A percentile compares a stretch with the other conserved stretches of the same genome.
phyloP scores from a whole-genome alignment of 2,888 invertebrate genomes.

The Pachycephus smyrnensis region DNA sequence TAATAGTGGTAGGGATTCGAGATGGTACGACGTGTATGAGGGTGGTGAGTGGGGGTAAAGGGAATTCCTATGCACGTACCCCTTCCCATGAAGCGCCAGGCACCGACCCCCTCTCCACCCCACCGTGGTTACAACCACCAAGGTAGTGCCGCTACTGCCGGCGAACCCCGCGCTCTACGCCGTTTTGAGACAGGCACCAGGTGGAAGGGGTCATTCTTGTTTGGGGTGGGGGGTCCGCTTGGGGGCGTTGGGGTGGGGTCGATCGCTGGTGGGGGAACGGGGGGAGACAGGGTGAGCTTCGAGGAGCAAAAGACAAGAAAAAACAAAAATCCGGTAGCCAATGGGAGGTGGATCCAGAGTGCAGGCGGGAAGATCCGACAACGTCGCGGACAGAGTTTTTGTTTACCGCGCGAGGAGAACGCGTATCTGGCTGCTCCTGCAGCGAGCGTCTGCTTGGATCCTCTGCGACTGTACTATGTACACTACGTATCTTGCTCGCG shows the following conservation, averaged over 20 bases:
- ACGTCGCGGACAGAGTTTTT: slow-evolving; percentile 62
- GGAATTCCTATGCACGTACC: slow-evolving; percentile 55
- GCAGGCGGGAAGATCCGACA: slow-evolving; percentile 62
- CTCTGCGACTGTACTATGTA: too few species aligned
- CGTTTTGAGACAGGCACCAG: slow-evolving; percentile 43
- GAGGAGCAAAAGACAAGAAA: slow-evolving; percentile 31
- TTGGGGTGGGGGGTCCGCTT: neutral
- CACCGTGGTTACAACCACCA: neutral
- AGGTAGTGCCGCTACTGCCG: neutral
- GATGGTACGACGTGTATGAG: slow-evolving; percentile 9
- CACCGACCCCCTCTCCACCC: slow-evolving; percentile 8
- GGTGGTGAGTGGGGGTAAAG: slow-evolving; percentile 29
- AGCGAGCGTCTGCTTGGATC: neutral
- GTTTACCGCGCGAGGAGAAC: slow-evolving; percentile 52
- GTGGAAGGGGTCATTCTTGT: slow-evolving; percentile 34
- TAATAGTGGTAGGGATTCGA: slow-evolving; percentile 14
- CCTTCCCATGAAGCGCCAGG: slow-evolving; percentile 1
- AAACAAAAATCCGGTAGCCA: slow-evolving; percentile 58
- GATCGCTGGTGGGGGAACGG: slow-evolving; percentile 24
- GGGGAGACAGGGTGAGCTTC: too few species aligned
- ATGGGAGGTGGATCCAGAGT: slow-evolving; percentile 44
- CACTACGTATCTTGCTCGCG: too few species aligned
- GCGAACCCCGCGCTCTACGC: slow-evolving; percentile 27
- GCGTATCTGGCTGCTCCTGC: slow-evolving; percentile 8
- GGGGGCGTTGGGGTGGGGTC: neutral